Evolutionary conservation across 1,140 invertebrate species (phyloP).

Genomic region (Plectrocnemia conspersa): DNA sequence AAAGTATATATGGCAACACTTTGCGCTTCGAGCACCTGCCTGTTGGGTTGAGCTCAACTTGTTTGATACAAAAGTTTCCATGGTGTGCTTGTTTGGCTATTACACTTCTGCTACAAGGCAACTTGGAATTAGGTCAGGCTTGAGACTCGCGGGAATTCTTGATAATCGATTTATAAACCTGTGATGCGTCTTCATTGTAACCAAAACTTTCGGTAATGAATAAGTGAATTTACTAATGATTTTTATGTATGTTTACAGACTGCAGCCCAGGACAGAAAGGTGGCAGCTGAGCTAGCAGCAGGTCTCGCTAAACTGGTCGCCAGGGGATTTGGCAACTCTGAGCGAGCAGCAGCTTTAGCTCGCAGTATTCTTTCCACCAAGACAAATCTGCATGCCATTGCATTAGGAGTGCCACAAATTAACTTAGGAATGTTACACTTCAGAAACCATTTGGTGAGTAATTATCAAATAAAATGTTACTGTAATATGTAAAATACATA

Average conservation of each 20-base stretch:
- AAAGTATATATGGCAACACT: no score
- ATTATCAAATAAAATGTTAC: no score
- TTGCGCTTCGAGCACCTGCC: no score
- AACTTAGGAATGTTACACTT: constrained; percentile 47
- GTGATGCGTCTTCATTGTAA: no score
- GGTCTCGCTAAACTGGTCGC: constrained; percentile 15
- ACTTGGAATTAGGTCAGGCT: no score
- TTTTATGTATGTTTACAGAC: constrained; percentile 16
- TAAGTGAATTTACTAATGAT: background rate
- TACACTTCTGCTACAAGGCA: no score
- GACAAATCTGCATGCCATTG: constrained; percentile 41
- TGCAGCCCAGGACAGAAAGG: constrained; percentile 15
- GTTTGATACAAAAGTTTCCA: no score
- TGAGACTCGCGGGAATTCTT: no score
- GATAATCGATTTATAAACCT: no score
- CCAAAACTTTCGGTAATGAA: background rate
- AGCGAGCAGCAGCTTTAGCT: constrained; percentile 40
- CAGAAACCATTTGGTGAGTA: constrained; percentile 27
- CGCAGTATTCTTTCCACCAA: constrained; percentile 40
- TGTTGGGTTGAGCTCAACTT: no score
- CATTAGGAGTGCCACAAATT: constrained; percentile 46
- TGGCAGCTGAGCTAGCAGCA: constrained; percentile 19
- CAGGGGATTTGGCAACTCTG: constrained; percentile 38
- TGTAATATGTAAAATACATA: no score
- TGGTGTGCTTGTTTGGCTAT: no score